A percentile compares a stretch with the other conserved stretches of the same genome.
phyloP scores from a whole-genome alignment of 2,888 invertebrate genomes.

The Erebia ligea region DNA sequence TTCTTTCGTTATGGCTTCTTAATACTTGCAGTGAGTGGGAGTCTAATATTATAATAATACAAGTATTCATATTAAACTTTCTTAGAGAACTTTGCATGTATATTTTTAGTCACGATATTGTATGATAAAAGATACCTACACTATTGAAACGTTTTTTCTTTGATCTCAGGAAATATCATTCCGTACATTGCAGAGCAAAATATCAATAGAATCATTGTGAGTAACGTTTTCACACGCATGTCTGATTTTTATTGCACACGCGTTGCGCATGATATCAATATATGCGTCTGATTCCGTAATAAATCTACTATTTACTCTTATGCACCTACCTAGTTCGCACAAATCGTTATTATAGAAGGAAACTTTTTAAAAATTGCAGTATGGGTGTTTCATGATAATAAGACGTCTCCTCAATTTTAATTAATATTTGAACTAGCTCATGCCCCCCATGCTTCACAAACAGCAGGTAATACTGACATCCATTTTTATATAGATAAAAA shows the following conservation, averaged over 20 bases:
- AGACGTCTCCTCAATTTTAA: no score
- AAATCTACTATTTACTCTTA: background rate
- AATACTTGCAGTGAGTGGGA: conserved; percentile 5
- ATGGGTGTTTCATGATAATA: no score
- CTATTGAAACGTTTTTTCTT: conserved; percentile 12
- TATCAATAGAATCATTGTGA: conserved; percentile 10
- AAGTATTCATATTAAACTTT: background rate
- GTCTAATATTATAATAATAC: background rate
- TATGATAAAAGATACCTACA: background rate
- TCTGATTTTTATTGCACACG: background rate
- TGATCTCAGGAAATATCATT: conserved; percentile 16
- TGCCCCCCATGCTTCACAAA: no score
- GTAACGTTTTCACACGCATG: background rate
- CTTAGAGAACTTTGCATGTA: background rate
- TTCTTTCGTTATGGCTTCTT: no score
- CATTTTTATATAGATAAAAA: no score
- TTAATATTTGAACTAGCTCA: no score
- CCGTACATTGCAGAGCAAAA: background rate
- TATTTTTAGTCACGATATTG: background rate
- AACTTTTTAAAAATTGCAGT: no score
- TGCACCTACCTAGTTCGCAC: background rate
- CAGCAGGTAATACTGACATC: no score
- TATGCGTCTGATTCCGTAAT: conserved; percentile 1
- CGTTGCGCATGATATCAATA: conserved; percentile 3
- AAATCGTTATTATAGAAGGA: no score